A percentile compares a stretch with the other conserved stretches of the same genome.
Evolutionary conservation across 1,140 invertebrate genomes (phyloP).

Genomic region (Cotesia glomerata): DNA sequence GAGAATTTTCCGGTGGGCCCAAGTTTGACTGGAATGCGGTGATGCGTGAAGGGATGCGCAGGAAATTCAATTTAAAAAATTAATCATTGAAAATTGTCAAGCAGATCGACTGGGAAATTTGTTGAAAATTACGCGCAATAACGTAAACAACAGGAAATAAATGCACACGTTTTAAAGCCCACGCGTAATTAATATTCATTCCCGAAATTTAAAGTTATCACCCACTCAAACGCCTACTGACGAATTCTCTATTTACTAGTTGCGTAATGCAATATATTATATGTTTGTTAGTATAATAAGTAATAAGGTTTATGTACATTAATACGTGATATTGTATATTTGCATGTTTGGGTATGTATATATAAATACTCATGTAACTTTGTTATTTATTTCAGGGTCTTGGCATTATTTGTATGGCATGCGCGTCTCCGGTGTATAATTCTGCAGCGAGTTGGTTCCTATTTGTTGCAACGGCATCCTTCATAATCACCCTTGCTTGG

Average conservation of each 20-base stretch:
- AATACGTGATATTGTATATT: background rate
- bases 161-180: background rate
- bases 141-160: background rate
- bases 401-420: conserved; percentile 82
- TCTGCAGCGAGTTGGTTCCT: conserved; percentile 80
- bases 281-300: background rate
- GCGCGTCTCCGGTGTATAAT: conserved; percentile 70
- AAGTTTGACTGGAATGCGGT: conserved; percentile 36
- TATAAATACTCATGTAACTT: background rate
- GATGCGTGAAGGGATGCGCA: conserved; percentile 26
- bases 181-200: conserved; percentile 9
- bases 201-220: background rate
- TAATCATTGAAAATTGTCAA: too few relatives aligned
- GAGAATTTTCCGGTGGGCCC: conserved; percentile 8
- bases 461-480: conserved; percentile 79
- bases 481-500: conserved; percentile 84
- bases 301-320: background rate
- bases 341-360: background rate
- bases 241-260: background rate
- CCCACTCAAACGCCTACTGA: background rate
- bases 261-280: too few relatives aligned
- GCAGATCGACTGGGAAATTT: too few relatives aligned
- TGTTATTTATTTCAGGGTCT: conserved; percentile 70
- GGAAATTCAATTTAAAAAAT: background rate
- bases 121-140: too few relatives aligned